phyloP scores from a whole-genome alignment of 2,797 vertebrate genomes.

The Semaprochilodus insignis region DNA sequence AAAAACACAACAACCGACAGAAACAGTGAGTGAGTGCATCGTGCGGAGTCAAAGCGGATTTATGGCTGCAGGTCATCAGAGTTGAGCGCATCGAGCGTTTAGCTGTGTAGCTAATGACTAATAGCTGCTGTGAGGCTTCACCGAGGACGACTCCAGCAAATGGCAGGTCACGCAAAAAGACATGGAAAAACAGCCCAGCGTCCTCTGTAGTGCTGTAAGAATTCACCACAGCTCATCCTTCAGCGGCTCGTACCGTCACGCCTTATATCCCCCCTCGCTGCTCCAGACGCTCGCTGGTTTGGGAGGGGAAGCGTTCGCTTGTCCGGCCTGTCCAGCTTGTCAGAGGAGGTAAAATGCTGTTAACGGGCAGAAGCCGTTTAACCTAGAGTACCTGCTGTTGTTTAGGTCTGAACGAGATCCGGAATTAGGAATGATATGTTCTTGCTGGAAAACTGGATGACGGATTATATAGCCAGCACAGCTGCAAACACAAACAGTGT shows the following conservation, averaged over 20 bases:
- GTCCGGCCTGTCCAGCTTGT: no score
- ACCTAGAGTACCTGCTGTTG: no score
- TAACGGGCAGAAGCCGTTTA: no score
- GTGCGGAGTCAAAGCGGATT: constrained; percentile 36
- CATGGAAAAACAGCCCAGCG: constrained; percentile 59
- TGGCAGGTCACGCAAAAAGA: constrained; percentile 49
- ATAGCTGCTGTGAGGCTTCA: constrained; percentile 62
- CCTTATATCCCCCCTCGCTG: constrained; percentile 58
- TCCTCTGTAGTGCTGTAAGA: constrained; percentile 70
- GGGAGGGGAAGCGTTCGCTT: constrained; percentile 4
- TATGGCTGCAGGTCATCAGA: constrained; percentile 49
- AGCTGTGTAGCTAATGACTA: constrained; percentile 64
- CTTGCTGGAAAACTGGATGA: no score
- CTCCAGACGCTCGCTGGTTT: constrained; percentile 56
- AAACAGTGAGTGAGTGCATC: background rate
- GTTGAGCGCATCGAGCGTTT: constrained; percentile 51
- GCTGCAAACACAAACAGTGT: no score
- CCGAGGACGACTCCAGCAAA: constrained; percentile 65
- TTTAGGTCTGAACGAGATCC: no score
- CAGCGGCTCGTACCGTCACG: constrained; percentile 65
- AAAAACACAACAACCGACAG: no score
- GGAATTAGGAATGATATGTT: no score
- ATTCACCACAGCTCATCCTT: constrained; percentile 71
- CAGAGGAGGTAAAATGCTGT: no score
- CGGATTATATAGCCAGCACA: no score